Evolutionary conservation across 2,797 vertebrate genomes (phyloP).

Genomic region (Falco naumanni): DNA sequence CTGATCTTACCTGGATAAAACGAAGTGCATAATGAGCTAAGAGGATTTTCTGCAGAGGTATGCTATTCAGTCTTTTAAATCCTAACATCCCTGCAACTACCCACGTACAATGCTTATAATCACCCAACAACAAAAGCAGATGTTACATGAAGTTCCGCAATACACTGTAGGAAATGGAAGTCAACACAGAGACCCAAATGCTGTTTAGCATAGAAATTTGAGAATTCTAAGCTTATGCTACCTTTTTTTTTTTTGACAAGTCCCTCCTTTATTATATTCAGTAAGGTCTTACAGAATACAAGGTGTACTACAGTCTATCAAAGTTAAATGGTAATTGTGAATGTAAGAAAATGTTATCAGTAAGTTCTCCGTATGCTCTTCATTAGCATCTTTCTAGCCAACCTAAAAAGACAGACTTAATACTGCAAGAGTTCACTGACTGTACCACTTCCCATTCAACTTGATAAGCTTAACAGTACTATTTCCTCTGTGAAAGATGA

Average conservation of each 20-base stretch:
- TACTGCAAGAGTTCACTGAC: neutral
- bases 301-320: neutral
- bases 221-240: neutral
- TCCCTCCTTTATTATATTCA: neutral
- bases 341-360: neutral
- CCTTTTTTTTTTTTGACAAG: neutral
- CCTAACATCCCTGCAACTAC: neutral
- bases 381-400: neutral
- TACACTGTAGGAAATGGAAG: neutral
- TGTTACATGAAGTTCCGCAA: neutral
- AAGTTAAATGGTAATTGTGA: neutral
- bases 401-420: neutral
- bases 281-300: neutral
- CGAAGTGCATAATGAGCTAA: neutral
- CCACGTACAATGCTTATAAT: accelerated
- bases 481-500: neutral
- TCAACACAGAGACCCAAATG: neutral
- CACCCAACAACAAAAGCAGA: neutral
- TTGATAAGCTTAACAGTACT: neutral
- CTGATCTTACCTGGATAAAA: neutral
- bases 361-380: neutral
- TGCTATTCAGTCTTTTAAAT: neutral
- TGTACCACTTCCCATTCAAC: neutral
- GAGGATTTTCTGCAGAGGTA: neutral
- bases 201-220: neutral